Base-by-base conservation (phyloP, 2,113 vertebrate genomes). In the Erythrocercus mccallii region DNA sequence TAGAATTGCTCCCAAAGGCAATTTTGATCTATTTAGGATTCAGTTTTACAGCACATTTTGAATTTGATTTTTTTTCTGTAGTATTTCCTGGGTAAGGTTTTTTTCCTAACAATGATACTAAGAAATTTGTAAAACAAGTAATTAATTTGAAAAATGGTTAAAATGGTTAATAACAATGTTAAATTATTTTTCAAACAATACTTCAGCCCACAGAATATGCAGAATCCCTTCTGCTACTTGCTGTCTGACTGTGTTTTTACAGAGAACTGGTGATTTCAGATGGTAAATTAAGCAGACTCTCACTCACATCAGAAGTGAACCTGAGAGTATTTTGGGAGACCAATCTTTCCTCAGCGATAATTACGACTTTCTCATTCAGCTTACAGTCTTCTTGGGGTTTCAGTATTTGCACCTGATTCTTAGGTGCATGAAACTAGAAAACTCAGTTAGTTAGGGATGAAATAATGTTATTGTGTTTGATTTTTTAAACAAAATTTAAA, bases 21-120 rank as follows among this genome's bases (percentile, higher is more conserved):
- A 48, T 89, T 92, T 94, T 89, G 56, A 86, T 95, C 68, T 88
- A 17, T 92, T 92, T 95, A 87, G 79, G 35, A 72, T 69, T 45
- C 60, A 87, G 45, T 70, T 94, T 86, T 91, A 47, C 40, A 85
- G 86, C 50, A 78, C 45, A 62, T 81, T 91, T 62, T 72, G 58
- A 90, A 90, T 78, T 69, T 4, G 1, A 77, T 71, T 87, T 85
- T 87, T 88, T 88, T 87, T 71, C 27, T 85, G 15, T 73, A 48
- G 23, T 65, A 62, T 81, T 96, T 95, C 25, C 70, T 74, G 31
- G 15, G 24, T 73, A 10, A 87, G 94, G 14, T 5, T 58, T 94
- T 95, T 89, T 15, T 81, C 47, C 58, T 70, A 66, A 14, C 9
- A 91, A 40, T 53, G 33, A 85, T 20, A 84, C 35, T 76, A 76